A percentile compares a stretch with the other conserved stretches of the same genome.
phyloP scores from a whole-genome alignment of 2,888 invertebrate genomes.

The Lomographa bimaculata region DNA sequence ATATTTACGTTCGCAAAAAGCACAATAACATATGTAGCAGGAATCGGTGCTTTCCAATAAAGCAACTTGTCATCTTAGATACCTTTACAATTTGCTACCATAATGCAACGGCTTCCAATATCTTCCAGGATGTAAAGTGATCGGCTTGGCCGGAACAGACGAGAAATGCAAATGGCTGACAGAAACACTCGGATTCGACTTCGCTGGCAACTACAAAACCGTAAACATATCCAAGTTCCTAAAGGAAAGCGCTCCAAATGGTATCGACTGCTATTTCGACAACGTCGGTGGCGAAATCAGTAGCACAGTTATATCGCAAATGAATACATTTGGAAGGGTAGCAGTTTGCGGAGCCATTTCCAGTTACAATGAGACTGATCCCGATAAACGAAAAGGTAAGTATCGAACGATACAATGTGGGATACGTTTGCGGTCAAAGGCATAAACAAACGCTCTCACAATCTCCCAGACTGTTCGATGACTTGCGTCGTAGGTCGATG shows the following conservation, averaged over 20 bases:
- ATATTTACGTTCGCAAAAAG: too few relatives aligned
- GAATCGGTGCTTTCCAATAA: too few relatives aligned
- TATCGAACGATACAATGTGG: too few relatives aligned
- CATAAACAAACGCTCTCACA: too few relatives aligned
- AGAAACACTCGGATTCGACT: constrained; percentile 86
- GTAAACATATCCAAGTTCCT: constrained; percentile 78
- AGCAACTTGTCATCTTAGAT: too few relatives aligned
- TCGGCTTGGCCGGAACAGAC: constrained; percentile 88
- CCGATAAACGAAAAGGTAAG: constrained; percentile 71
- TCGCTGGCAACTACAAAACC: constrained; percentile 89
- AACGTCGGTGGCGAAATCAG: constrained; percentile 89
- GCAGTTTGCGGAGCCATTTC: constrained; percentile 87
- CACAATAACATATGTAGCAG: too few relatives aligned
- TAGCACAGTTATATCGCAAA: constrained; percentile 81
- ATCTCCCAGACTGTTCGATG: too few relatives aligned
- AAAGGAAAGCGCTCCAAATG: constrained; percentile 85
- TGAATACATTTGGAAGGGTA: constrained; percentile 85
- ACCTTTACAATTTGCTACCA: too few relatives aligned
- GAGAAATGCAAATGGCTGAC: constrained; percentile 88
- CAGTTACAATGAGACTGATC: constrained; percentile 81
- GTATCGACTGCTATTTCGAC: constrained; percentile 90
- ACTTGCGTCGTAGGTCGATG: too few relatives aligned
- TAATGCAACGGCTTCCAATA: too few relatives aligned
- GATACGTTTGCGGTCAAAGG: too few relatives aligned
- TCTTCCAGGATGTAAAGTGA: constrained; percentile 85